phyloP scores from a whole-genome alignment of 2,888 invertebrate species.

The Drosophila borborema region DNA sequence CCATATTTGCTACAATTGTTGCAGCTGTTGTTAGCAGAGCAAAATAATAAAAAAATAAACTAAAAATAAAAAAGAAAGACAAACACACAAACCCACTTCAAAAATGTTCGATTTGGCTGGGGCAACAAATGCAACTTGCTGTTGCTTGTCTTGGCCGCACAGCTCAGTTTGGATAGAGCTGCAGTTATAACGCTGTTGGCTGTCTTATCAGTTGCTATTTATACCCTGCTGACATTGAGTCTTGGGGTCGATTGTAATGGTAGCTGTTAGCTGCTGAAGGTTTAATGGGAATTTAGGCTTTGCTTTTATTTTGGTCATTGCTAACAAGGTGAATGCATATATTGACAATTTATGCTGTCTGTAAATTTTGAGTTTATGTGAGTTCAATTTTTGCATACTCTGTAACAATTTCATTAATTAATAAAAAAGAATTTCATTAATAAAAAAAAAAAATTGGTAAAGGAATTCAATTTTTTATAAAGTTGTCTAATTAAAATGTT shows the following conservation, averaged over 20 bases:
- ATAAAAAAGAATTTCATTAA: no score
- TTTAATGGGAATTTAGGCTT: background rate
- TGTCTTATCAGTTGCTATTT: slow-evolving; percentile 37
- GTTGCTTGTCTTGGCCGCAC: background rate
- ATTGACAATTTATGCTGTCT: no score
- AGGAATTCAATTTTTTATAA: no score
- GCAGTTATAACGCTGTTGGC: slow-evolving; percentile 51
- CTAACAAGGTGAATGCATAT: background rate
- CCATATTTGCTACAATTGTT: slow-evolving; percentile 75
- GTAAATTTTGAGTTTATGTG: no score
- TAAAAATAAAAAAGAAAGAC: background rate
- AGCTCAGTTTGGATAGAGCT: slow-evolving; percentile 42
- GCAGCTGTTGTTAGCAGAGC: slow-evolving; percentile 30
- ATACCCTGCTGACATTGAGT: background rate
- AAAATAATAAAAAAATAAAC: slow-evolving; percentile 4
- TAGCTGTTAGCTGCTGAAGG: background rate
- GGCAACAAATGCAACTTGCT: slow-evolving; percentile 8
- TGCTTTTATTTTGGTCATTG: background rate
- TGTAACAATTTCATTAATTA: no score
- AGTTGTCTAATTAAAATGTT: no score
- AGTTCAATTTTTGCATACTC: no score
- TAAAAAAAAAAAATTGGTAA: no score
- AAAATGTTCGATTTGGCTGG: slow-evolving; percentile 60
- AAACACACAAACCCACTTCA: slow-evolving; percentile 28
- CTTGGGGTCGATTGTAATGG: background rate